phyloP scores from a whole-genome alignment of 2,113 vertebrate genomes.

The Chaetura pelagica region DNA sequence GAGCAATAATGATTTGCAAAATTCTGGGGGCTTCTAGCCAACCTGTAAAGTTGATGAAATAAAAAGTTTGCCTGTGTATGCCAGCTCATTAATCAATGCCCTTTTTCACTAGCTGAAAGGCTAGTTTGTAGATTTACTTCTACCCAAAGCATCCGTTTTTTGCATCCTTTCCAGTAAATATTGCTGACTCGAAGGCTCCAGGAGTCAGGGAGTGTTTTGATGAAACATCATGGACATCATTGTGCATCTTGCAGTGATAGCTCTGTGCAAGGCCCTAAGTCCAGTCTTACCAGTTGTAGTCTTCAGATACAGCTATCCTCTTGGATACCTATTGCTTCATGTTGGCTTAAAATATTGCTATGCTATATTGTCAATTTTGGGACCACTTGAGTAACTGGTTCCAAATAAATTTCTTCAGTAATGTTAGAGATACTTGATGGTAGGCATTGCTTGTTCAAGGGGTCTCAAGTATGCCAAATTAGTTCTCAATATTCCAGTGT shows the following conservation, averaged over 20 bases:
- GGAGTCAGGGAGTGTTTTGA: background rate
- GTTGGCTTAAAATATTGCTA: background rate
- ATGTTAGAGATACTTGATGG: background rate
- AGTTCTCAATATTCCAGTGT: background rate
- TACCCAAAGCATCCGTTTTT: background rate
- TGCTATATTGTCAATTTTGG: background rate
- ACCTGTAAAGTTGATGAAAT: conserved; percentile 24
- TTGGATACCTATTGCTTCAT: background rate
- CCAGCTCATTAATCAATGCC: conserved; percentile 43
- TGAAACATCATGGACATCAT: background rate
- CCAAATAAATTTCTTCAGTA: background rate
- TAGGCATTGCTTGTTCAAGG: background rate
- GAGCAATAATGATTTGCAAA: conserved; percentile 59
- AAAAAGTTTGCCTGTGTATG: background rate
- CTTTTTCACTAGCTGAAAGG: conserved; percentile 15
- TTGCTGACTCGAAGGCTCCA: background rate
- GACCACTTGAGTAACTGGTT: background rate
- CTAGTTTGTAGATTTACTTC: background rate
- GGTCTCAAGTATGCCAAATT: background rate
- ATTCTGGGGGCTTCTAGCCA: conserved; percentile 60
- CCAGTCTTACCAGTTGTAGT: background rate
- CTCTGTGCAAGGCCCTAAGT: background rate
- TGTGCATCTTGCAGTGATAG: background rate
- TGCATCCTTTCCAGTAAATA: conserved; percentile 10
- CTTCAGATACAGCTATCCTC: background rate